Percentiles rank a stretch among this genome's conserved stretches.
Conservation (phyloP, 2,888 invertebrate genomes). For the Lypha dubia region DNA sequence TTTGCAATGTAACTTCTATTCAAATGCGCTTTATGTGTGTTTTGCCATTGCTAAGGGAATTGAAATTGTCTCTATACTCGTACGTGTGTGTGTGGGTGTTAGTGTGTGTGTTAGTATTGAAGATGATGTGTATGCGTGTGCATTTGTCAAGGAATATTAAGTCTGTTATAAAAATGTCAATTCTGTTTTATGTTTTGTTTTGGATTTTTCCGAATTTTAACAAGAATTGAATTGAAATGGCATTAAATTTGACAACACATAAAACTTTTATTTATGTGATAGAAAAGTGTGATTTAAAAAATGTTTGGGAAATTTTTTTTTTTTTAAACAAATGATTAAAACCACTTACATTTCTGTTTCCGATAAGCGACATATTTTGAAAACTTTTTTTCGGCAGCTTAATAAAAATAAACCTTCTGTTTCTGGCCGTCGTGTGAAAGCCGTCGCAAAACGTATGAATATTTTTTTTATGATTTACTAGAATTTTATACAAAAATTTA, state of each 20-base stretch:
- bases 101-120: not conserved
- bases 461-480: too few species aligned
- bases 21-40: constrained; percentile 49
- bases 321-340: too few species aligned
- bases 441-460: too few species aligned
- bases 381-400: too few species aligned
- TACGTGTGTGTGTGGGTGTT: not conserved
- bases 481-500: too few species aligned
- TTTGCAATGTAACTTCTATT: constrained; percentile 28
- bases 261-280: not conserved
- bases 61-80: not conserved
- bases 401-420: too few species aligned
- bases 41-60: not conserved
- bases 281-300: not conserved
- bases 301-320: too few species aligned
- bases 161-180: constrained; percentile 59
- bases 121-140: constrained; percentile 25
- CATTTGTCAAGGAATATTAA: constrained; percentile 58
- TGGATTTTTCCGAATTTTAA: constrained; percentile 16
- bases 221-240: constrained; percentile 30
- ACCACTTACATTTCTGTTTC: too few species aligned
- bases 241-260: constrained; percentile 28
- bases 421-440: too few species aligned
- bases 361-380: too few species aligned
- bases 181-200: constrained; percentile 47